These are phyloP conservation scores for Chironomus tepperi DNA, from an alignment of 1,140 invertebrate species.

Conservation along the genomic window DNA sequence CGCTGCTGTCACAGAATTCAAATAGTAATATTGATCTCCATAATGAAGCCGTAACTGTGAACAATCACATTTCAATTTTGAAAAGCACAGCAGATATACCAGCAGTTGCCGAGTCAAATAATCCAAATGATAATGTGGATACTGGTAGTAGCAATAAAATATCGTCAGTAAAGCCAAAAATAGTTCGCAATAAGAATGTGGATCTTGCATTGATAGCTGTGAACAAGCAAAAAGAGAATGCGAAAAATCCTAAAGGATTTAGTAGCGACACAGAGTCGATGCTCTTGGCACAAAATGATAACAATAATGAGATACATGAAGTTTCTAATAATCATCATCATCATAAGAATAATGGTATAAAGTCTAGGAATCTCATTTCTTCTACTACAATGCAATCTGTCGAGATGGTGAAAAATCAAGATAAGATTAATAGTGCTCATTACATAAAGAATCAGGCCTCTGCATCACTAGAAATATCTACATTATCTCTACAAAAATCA, in stretches of 20 bases:
- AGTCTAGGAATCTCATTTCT: constrained; percentile 16
- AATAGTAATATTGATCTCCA: constrained; percentile 18
- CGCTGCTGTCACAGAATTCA: neutral
- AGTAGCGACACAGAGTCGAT: neutral
- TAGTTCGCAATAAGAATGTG: constrained; percentile 41
- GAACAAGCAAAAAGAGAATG: neutral
- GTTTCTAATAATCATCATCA: neutral
- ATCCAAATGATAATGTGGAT: constrained; percentile 26
- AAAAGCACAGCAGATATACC: constrained; percentile 20
- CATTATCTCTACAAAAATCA: neutral
- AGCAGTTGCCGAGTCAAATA: neutral
- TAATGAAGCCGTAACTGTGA: constrained; percentile 34
- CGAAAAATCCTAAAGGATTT: neutral
- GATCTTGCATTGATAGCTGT: constrained; percentile 38
- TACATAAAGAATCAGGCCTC: neutral
- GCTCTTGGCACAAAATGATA: neutral
- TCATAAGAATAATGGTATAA: constrained; percentile 18
- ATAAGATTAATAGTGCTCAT: neutral
- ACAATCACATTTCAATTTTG: constrained; percentile 39
- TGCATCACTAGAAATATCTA: constrained; percentile 23
- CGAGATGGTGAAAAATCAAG: constrained; percentile 24
- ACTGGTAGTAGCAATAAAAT: constrained; percentile 31
- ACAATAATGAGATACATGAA: constrained; percentile 5
- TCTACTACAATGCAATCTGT: constrained; percentile 9
- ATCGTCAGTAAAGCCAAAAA: constrained; percentile 29